Conservation (phyloP, 2,797 vertebrate species). For the Sebastolobus alascanus region DNA sequence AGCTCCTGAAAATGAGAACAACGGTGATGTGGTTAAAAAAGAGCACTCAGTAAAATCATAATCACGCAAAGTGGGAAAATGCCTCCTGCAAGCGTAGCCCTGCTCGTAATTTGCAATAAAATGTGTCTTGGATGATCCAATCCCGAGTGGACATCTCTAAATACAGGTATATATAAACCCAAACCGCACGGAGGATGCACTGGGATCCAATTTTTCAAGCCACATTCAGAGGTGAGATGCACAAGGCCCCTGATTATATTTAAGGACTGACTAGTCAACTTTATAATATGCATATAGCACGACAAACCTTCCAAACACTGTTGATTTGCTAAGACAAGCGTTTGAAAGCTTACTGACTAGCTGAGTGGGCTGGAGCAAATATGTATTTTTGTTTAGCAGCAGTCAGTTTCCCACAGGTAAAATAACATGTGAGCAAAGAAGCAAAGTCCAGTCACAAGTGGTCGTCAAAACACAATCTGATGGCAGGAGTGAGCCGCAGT, state of each 20-base stretch:
- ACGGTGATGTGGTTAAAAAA: background rate
- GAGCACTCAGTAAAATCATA: background rate
- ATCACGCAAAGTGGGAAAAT: background rate
- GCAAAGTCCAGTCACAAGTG: background rate
- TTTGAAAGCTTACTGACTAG: background rate
- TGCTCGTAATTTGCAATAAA: background rate
- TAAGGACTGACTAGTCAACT: background rate
- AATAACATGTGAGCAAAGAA: background rate
- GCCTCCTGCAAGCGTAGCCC: background rate
- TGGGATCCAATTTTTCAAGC: background rate
- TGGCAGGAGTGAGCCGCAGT: background rate
- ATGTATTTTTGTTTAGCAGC: background rate
- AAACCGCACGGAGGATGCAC: background rate
- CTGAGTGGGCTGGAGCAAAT: background rate
- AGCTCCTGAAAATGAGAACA: conserved; percentile 87
- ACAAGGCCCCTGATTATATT: background rate
- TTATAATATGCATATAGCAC: background rate
- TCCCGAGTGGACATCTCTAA: background rate
- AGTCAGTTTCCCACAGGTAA: background rate
- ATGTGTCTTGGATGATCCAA: background rate
- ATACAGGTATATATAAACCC: background rate
- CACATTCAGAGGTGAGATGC: background rate
- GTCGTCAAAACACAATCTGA: background rate
- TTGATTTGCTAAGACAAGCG: too few relatives aligned
- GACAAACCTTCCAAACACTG: background rate